Percentiles rank a stretch among this genome's conserved stretches.
Evolutionary conservation across 2,797 vertebrate species (phyloP).

Genomic region (Phoebastria nigripes): DNA sequence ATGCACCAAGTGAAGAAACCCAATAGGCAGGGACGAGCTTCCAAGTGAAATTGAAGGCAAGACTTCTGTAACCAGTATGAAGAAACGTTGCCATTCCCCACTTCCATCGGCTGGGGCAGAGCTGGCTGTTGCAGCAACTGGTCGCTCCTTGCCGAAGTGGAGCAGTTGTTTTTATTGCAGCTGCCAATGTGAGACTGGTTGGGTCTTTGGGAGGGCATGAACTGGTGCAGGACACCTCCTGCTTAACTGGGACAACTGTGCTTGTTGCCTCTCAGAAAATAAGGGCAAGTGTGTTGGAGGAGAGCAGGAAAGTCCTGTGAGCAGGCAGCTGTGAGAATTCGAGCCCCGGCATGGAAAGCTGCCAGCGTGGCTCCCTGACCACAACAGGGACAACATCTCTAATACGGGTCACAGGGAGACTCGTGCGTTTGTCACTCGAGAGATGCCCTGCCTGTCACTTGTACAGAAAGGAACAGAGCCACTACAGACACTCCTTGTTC

Average conservation of each 20-base stretch:
- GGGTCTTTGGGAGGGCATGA: neutral
- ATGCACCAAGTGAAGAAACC: accelerated
- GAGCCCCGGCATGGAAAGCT: neutral
- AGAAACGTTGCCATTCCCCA: accelerated
- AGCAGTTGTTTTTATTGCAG: constrained; percentile 44
- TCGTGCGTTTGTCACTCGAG: accelerated
- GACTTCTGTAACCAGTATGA: neutral
- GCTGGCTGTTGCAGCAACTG: neutral
- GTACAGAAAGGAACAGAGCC: neutral
- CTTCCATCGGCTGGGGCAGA: neutral
- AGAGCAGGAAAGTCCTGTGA: neutral
- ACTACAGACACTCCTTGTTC: neutral
- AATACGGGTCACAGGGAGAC: neutral
- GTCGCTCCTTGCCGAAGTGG: neutral
- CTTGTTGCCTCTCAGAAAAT: neutral
- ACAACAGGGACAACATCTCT: neutral
- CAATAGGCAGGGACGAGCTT: accelerated
- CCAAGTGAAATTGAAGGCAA: neutral
- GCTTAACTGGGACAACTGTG: neutral
- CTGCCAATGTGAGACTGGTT: neutral
- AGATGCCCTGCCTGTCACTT: neutral
- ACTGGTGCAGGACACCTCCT: neutral
- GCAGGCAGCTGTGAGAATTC: neutral
- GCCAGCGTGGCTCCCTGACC: neutral
- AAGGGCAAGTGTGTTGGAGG: neutral